phyloP scores from a whole-genome alignment of 1,140 invertebrate genomes.

The Calycopis cecrops region DNA sequence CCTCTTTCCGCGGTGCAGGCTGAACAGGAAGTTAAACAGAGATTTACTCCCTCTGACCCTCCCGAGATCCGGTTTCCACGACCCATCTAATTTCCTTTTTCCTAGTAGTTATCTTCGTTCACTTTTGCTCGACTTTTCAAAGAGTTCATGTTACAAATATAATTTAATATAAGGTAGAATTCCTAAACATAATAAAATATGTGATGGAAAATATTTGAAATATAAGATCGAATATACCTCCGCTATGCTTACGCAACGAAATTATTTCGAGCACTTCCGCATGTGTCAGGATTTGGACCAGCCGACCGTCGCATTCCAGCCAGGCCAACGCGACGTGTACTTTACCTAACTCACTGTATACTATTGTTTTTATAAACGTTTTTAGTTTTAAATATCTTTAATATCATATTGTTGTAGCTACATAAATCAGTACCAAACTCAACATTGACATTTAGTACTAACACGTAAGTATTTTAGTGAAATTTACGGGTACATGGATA shows the following conservation, averaged over 20 bases:
- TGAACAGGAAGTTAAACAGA: constrained; percentile 51
- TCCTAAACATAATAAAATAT: no score
- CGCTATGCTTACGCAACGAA: constrained; percentile 45
- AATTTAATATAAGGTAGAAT: no score
- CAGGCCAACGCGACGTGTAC: constrained; percentile 22
- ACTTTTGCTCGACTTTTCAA: no score
- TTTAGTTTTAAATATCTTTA: background rate
- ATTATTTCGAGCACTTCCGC: constrained; percentile 65
- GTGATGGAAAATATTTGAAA: no score
- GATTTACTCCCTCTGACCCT: constrained; percentile 47
- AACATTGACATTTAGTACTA: no score
- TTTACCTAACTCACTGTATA: background rate
- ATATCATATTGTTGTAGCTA: background rate
- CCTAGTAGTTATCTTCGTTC: constrained; percentile 31
- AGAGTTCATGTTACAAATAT: no score
- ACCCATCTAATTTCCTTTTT: constrained; percentile 61
- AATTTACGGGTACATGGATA: no score
- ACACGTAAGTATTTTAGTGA: background rate
- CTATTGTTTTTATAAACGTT: background rate
- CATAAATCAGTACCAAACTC: no score
- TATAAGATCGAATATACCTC: constrained; percentile 16
- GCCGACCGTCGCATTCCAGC: constrained; percentile 44
- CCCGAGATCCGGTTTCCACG: constrained; percentile 47
- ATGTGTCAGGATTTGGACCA: constrained; percentile 46
- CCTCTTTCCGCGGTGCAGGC: constrained; percentile 48